Base-by-base conservation (phyloP, 2,888 invertebrate genomes). In the Catonia carolina region DNA sequence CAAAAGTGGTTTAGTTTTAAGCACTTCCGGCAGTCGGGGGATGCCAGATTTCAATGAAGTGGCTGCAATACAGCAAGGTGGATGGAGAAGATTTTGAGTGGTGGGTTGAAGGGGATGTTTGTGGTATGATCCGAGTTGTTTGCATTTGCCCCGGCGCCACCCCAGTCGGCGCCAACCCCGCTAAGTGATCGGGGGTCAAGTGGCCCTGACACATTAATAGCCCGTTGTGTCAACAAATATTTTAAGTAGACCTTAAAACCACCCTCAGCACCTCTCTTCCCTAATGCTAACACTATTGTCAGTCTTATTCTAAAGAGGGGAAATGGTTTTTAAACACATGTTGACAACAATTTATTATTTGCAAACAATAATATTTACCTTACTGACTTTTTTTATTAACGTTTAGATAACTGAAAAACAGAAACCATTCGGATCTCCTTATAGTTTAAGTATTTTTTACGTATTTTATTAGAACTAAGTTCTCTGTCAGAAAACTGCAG, bases 211-310 rank as follows among this genome's bases (percentile, higher is more conserved):
- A 45, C 22, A 45, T 45, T 45, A 45, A 45, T 45, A 45, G 45
- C n/a, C 23, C 45, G 22, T 27, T 45, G 45, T 45, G 45, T 45
- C 45, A 45, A 45, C 45, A 45, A 45, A 45, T 45, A 45, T 45
- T 45, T 45, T 45, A 45, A 45, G 45, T 45, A 45, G 45, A 27
- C 45, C 23, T 27, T 45, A 45, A 42, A 45, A 45, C 45, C 45
- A 45, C 45, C 45, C 22, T 15, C n/a, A n/a, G n/a, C n/a, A n/a
- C 27, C 4, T 27, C 27, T 27, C 27, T 6, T 27, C 27, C 27
- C 27, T 27, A 27, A 27, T 27, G 8, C 27, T 27, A 27, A 27
- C 8, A 27, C 8, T 27, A 8, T 27, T 27, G 27, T 27, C 5
- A 27, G 8, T 8, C 27, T 6, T n/a, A n/a, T n/a, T n/a, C n/a